Evolutionary conservation across 2,113 vertebrate species (phyloP).

Genomic region (Oriolus oriolus): DNA sequence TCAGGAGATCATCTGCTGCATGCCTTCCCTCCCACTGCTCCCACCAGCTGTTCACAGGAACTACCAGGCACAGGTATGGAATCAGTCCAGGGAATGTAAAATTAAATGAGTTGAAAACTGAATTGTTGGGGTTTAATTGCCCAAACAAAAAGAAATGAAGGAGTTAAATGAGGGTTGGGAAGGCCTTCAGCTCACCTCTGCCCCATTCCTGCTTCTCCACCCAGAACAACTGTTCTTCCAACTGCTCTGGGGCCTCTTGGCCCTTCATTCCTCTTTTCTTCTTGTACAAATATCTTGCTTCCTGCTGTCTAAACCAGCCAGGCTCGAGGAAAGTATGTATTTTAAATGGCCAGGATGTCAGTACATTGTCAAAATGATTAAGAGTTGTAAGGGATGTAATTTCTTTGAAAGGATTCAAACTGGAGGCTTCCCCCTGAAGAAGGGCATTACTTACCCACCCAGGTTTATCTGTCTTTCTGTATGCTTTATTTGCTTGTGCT

Average conservation of each 20-base stretch:
- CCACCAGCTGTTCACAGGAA: not conserved
- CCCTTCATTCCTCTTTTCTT: conserved; percentile 29
- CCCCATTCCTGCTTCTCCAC: not conserved
- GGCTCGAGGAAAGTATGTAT: not conserved
- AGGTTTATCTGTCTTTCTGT: not conserved
- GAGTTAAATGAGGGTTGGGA: not conserved
- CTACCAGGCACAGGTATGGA: not conserved
- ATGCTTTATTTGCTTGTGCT: not conserved
- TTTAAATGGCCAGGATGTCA: not conserved
- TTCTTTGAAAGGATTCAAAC: not conserved
- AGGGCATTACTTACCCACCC: not conserved
- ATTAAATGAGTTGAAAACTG: not conserved
- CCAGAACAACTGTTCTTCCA: not conserved
- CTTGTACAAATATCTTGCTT: conserved; percentile 45
- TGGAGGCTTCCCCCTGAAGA: not conserved
- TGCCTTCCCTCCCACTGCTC: not conserved
- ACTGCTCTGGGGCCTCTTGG: conserved; percentile 17
- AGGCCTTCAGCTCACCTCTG: not conserved
- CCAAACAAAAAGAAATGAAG: not conserved
- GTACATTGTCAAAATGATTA: conserved; percentile 12
- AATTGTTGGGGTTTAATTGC: not conserved
- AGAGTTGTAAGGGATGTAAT: not conserved
- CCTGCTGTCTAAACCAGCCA: conserved; percentile 5
- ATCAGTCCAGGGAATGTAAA: not conserved
- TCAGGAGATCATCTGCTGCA: rapidly evolving